Evolutionary conservation across 2,888 invertebrate species (phyloP), one percentile per base, ranked within the genome.

Genomic region (Aleiodes leptofemur): DNA sequence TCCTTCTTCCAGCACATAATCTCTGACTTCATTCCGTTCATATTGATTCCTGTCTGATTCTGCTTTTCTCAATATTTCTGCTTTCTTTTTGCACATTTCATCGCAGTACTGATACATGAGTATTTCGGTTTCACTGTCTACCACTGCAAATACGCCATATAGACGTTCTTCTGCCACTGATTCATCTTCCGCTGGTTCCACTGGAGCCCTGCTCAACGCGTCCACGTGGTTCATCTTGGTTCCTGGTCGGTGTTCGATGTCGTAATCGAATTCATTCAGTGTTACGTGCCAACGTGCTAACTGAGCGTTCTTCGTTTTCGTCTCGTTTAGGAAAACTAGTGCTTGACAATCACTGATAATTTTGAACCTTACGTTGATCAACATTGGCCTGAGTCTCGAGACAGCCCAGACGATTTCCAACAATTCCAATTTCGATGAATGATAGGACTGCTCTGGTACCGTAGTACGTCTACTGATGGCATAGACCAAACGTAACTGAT

Each of bases 391-490:
- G 4, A 57, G 13, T 13, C 56, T 23, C 29, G 29, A 29, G 8
- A n/a, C 61, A 0, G 74, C 55, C 53, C 73, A 80, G 9, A 83
- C 77, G 3, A 86, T 74, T 0, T 85, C 83, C 23, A 86, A 55
- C 5, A 78, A 68, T 72, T 87, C 85, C 13, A 81, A 55, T 38
- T 86, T 83, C 4, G 72, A 79, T 0, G 78, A 78, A 51, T 81
- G 80, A 56, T 83, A 80, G 1, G 48, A 4, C 8, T 69, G 29
- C 56, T 81, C 79, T 9, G 48, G 51, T 14, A 80, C 74, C 11
- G 84, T 77, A 61, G 83, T 85, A 59, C 81, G 79, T 13, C 83
- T 76, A 57, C 85, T 85, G 76, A 31, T 31, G 5, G 31, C 31
- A 31, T 31, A 31, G 31, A 4, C 31, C 5, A 31, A 5, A 31